These are phyloP conservation scores for Xanthia icteritia DNA, from an alignment of 2,888 invertebrate species.

Conservation along the genomic window DNA sequence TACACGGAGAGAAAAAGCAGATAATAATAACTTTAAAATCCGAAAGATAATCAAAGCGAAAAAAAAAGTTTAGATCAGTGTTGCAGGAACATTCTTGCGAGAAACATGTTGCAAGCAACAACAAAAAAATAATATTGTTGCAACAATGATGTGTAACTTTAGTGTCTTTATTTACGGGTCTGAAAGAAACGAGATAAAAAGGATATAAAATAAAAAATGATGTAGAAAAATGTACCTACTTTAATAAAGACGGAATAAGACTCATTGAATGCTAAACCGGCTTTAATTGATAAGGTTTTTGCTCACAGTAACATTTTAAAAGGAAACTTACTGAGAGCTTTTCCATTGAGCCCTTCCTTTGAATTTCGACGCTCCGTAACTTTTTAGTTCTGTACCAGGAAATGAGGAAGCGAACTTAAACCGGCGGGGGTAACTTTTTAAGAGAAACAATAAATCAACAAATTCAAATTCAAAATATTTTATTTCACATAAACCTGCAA, in stretches of 20 bases:
- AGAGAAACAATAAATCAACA: not conserved
- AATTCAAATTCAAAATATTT: too few relatives aligned
- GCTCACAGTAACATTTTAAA: conserved; percentile 16
- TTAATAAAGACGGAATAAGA: not conserved
- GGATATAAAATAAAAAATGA: not conserved
- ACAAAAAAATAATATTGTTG: not conserved
- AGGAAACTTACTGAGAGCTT: conserved; percentile 6
- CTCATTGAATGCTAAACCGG: not conserved
- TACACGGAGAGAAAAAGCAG: conserved; percentile 43
- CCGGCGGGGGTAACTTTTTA: not conserved
- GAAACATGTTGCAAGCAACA: not conserved
- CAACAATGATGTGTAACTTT: not conserved
- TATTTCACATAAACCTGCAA: too few relatives aligned
- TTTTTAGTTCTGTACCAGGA: conserved; percentile 22
- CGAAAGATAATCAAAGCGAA: too few relatives aligned
- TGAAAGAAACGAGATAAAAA: not conserved
- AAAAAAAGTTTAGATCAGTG: not conserved
- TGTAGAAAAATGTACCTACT: not conserved
- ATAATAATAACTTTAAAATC: not conserved
- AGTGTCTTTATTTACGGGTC: not conserved
- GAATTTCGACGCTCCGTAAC: conserved; percentile 15
- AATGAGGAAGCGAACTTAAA: conserved; percentile 23
- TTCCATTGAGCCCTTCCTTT: conserved; percentile 13
- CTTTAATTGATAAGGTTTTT: conserved; percentile 13
- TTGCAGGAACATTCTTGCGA: not conserved